Base-by-base conservation (phyloP, 2,888 invertebrate genomes). In the Tachina lurida region DNA sequence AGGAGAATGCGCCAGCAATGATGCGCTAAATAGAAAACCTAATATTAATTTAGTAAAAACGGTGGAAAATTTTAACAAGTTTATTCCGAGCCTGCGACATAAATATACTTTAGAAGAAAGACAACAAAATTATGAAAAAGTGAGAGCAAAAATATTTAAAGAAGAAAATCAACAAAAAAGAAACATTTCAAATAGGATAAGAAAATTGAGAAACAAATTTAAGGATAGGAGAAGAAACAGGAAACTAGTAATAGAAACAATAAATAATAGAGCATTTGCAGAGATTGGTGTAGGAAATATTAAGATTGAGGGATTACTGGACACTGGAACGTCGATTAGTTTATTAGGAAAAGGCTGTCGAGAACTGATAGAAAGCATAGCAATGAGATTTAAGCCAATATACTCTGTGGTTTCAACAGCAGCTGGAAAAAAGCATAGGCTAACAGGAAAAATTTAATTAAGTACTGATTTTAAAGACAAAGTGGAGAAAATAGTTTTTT, bases 281-380 rank as follows among this genome's bases (percentile, higher is more conserved):
- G 15, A 63, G 15, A 62, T 74, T 19, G 3, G 5, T 1, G 19
- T 70, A 15, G 63, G 52, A 1, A 58, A 41, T 0, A 2, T 47
- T 2, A 70, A 10, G 7, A 31, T 76, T 12, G 45, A 9, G n/a
- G 77, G 67, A 0, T 22, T 77, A 10, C 41, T 77, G 54, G 77
- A 82, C 10, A 63, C 65, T 0, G 82, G 70, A 15, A 63, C 68
- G 0, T 49, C 68, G 2, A 10, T 75, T 13, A 54, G 56, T 39
- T 31, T 82, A 13, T 39, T 75, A n/a, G 75, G 81, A 8, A 67
- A 68, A 45, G 56, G 56, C 1, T 82, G 81, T 7, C 22, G 60
- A 3, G 82, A 82, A 47, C 13, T 75, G 10, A n/a, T 63, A 10
- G 70, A 70, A 8, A 10, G 41, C 10, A 47, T 82, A 45, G 63